phyloP scores from a whole-genome alignment of 2,113 vertebrate genomes.

The Bambusicola thoracicus region DNA sequence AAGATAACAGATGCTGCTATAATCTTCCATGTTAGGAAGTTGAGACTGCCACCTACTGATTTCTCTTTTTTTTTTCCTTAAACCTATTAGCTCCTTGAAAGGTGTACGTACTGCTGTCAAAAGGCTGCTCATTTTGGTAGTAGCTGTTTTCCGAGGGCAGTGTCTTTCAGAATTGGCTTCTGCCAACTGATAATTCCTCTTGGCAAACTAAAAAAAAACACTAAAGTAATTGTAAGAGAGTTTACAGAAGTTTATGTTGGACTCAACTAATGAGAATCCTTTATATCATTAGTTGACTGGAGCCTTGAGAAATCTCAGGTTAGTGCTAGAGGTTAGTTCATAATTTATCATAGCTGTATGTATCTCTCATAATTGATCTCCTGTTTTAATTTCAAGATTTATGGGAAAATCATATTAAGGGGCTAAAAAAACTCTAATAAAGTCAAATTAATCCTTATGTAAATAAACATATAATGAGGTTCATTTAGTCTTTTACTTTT shows the following conservation, averaged over 20 bases:
- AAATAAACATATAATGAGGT: background rate
- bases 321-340: constrained; percentile 41
- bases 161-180: constrained; percentile 81
- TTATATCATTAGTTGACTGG: background rate
- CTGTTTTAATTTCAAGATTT: background rate
- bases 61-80: constrained; percentile 61
- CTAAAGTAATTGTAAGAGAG: background rate
- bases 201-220: background rate
- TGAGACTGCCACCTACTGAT: constrained; percentile 96
- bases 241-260: constrained; percentile 46
- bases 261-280: background rate
- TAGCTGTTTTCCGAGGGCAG: constrained; percentile 42
- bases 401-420: background rate
- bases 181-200: constrained; percentile 14
- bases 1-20: constrained; percentile 23
- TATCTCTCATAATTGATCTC: background rate
- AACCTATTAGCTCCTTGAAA: constrained; percentile 62
- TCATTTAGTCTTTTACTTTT: background rate
- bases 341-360: constrained; percentile 4
- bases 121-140: constrained; percentile 79
- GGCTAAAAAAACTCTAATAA: background rate
- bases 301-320: constrained; percentile 44
- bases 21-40: constrained; percentile 77
- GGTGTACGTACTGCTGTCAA: constrained; percentile 59
- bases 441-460: rapidly evolving